phyloP scores from a whole-genome alignment of 2,888 invertebrate genomes.

The Caenorhabditis sp. region DNA sequence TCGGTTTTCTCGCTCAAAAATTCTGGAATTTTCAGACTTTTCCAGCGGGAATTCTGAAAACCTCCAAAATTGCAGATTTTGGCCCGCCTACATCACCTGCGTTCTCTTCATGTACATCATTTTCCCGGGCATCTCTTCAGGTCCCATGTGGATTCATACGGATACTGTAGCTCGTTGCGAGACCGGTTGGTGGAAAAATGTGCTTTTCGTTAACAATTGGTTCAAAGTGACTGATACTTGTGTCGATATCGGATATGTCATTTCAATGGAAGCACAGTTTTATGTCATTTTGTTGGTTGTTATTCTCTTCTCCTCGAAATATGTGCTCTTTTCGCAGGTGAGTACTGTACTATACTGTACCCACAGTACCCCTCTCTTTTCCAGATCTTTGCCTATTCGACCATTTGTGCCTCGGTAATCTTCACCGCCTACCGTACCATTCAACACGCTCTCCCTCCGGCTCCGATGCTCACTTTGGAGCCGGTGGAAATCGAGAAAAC shows the following conservation, averaged over 20 bases:
- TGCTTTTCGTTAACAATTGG: conserved; percentile 70
- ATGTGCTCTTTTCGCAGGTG: conserved; percentile 23
- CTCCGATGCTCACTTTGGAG: conserved; percentile 55
- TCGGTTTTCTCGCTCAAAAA: no score
- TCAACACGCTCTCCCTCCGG: conserved; percentile 46
- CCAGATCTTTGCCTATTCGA: conserved; percentile 24
- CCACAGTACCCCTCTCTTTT: conserved; percentile 5
- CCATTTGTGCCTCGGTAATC: conserved; percentile 23
- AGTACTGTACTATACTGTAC: neutral
- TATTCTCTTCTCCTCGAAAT: conserved; percentile 43
- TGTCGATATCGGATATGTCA: conserved; percentile 65
- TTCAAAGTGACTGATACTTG: conserved; percentile 63
- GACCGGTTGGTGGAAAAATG: conserved; percentile 67
- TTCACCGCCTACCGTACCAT: conserved; percentile 40
- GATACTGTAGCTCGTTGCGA: conserved; percentile 61
- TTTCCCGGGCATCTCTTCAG: conserved; percentile 61
- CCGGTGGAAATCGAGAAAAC: conserved; percentile 46
- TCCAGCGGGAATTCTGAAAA: no score
- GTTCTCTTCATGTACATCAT: conserved; percentile 60
- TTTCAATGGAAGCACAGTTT: conserved; percentile 68
- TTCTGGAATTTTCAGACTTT: no score
- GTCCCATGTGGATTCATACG: conserved; percentile 70
- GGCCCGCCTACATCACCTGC: conserved; percentile 64
- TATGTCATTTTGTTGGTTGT: conserved; percentile 53
- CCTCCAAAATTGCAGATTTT: conserved; percentile 55